Percentiles rank a stretch among this genome's conserved stretches.
Conservation (phyloP, 2,113 vertebrate species). For the Delphinus delphis region DNA sequence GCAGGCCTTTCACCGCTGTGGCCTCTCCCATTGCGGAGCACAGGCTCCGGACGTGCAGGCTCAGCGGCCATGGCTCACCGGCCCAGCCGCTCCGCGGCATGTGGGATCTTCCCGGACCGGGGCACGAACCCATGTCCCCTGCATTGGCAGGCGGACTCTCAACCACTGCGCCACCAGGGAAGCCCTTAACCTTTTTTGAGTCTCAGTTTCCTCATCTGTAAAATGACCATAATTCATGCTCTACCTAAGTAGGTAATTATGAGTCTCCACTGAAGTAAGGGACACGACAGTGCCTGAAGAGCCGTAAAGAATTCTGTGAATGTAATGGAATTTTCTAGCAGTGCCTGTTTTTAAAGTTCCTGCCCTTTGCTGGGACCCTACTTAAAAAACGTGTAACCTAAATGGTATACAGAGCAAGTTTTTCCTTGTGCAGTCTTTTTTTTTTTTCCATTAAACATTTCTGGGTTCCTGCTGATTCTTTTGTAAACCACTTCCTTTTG, state of each 20-base stretch:
- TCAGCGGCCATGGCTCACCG: too few species aligned
- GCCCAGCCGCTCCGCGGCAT: too few species aligned
- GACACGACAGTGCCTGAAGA: background rate
- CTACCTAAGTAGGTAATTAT: background rate
- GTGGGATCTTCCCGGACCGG: too few species aligned
- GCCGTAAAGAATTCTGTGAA: background rate
- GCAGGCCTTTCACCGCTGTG: too few species aligned
- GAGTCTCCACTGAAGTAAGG: background rate
- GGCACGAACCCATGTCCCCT: too few species aligned
- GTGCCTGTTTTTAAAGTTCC: background rate
- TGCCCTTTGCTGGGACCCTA: background rate
- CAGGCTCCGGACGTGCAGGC: too few species aligned
- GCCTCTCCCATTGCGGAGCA: too few species aligned
- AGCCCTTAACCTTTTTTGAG: background rate
- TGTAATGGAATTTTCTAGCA: background rate
- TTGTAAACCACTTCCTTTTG: slow-evolving; percentile 53
- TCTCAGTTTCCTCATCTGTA: background rate
- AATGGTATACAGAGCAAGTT: background rate
- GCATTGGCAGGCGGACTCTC: too few species aligned
- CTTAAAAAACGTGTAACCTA: background rate
- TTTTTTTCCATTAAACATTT: background rate
- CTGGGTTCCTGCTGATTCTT: slow-evolving; percentile 17
- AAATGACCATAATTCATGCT: background rate
- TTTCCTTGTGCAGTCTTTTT: background rate
- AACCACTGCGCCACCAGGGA: too few species aligned